A percentile compares a stretch with the other conserved stretches of the same genome.
Conservation (phyloP, 2,113 vertebrate genomes). For the Rhea pennata region DNA sequence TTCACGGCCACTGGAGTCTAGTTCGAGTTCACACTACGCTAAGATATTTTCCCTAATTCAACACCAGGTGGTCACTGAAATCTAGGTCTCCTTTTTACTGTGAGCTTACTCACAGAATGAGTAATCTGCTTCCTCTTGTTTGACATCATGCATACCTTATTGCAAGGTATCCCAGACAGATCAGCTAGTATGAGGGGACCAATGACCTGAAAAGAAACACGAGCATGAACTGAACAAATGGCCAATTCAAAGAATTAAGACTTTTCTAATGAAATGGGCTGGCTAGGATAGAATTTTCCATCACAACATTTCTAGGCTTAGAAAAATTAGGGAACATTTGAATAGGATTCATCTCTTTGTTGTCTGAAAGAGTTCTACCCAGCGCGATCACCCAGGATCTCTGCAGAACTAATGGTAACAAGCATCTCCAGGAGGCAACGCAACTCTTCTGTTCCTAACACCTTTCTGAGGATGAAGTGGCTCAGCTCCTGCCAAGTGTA, state of each 20-base stretch:
- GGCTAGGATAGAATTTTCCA: background rate
- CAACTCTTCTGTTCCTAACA: background rate
- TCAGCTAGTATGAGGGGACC: background rate
- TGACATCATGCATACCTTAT: background rate
- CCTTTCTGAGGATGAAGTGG: background rate
- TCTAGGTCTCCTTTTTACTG: background rate
- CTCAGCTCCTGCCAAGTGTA: background rate
- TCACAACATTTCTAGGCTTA: background rate
- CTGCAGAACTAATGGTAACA: background rate
- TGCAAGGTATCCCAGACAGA: background rate
- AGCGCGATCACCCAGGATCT: background rate
- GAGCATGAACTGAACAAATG: background rate
- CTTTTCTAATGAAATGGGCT: background rate
- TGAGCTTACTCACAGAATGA: background rate
- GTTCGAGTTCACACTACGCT: background rate
- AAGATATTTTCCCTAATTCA: background rate
- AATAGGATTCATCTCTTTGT: background rate
- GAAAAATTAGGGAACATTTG: background rate
- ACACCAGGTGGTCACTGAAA: slow-evolving; percentile 1
- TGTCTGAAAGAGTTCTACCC: background rate
- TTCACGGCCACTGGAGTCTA: background rate
- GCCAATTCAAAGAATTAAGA: background rate
- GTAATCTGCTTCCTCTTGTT: background rate
- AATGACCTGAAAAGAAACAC: background rate
- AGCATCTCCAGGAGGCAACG: background rate